Conservation (phyloP, 2,888 invertebrate genomes). For the Volucella bombylans region DNA sequence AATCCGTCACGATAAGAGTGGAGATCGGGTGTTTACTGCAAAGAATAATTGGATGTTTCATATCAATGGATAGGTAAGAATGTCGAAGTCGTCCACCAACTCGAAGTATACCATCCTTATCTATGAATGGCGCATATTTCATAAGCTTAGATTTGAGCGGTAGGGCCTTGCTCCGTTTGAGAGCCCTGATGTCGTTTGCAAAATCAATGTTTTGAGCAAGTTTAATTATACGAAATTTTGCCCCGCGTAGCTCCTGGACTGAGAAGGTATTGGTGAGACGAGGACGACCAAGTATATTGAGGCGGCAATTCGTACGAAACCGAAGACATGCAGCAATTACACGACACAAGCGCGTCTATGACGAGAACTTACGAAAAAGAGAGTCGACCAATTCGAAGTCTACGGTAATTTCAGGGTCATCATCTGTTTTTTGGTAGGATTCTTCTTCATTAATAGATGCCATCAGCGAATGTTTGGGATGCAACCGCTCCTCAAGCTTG, state of each 20-base stretch:
- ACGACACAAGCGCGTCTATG: background rate
- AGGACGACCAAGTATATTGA: background rate
- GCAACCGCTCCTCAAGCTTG: too few species aligned
- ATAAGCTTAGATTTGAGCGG: background rate
- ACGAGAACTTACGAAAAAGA: background rate
- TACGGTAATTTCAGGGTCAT: background rate
- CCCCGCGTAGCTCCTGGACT: background rate
- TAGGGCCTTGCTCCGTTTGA: background rate
- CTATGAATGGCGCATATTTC: background rate
- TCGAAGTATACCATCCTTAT: background rate
- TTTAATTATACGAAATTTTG: background rate
- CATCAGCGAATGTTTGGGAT: too few species aligned
- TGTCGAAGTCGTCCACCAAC: background rate
- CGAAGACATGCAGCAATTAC: background rate
- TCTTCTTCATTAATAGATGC: background rate
- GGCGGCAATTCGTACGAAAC: background rate
- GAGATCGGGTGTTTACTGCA: too few species aligned
- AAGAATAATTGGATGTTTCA: too few species aligned
- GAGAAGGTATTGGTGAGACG: background rate
- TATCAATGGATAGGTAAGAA: too few species aligned
- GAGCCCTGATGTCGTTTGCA: background rate
- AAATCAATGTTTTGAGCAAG: background rate
- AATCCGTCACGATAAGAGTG: too few species aligned
- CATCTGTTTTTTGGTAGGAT: background rate
- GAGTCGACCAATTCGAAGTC: background rate